Percentiles rank a stretch among this genome's conserved stretches.
Evolutionary conservation across 2,113 vertebrate species (phyloP).

Genomic region (Sialia sialis): DNA sequence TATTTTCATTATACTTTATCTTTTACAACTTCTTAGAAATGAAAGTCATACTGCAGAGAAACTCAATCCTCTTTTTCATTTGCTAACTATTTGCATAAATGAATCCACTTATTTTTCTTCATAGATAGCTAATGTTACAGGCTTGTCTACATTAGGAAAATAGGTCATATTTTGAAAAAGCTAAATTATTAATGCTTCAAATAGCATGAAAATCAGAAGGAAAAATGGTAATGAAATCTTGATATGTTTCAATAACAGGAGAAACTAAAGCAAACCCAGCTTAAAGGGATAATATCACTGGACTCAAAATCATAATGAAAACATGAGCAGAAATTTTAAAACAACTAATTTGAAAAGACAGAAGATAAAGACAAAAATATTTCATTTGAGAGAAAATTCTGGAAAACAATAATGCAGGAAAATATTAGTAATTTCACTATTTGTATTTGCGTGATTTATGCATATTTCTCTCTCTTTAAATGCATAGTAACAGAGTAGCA

Average conservation of each 20-base stretch:
- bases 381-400: background rate
- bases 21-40: background rate
- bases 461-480: background rate
- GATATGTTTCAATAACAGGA: background rate
- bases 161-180: slow-evolving; percentile 14
- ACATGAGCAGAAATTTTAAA: background rate
- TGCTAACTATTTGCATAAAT: slow-evolving; percentile 1
- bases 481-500: background rate
- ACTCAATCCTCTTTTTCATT: background rate
- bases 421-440: background rate
- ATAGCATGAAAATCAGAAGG: background rate
- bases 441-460: background rate
- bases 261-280: background rate
- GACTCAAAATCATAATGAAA: background rate
- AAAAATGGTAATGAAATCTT: slow-evolving; percentile 13
- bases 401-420: background rate
- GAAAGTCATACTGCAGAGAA: background rate
- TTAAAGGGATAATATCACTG: background rate
- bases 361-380: background rate
- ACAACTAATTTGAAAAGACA: background rate
- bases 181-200: slow-evolving; percentile 25
- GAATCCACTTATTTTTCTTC: slow-evolving; percentile 5
- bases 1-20: background rate
- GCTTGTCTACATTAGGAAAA: slow-evolving; percentile 7
- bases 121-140: background rate